Evolutionary conservation across 2,113 vertebrate species (phyloP).

Genomic region (Leptodactylus fuscus): DNA sequence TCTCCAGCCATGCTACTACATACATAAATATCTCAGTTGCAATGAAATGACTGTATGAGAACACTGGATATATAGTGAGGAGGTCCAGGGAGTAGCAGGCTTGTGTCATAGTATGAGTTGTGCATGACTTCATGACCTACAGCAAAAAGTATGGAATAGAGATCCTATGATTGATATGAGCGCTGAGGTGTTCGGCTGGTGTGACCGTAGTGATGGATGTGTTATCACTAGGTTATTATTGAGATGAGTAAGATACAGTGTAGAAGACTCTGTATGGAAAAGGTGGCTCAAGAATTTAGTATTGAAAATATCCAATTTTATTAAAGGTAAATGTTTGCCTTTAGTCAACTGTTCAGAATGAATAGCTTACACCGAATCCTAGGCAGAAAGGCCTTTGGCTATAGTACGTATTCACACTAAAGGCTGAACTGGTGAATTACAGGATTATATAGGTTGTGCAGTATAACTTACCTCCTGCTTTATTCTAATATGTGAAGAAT

Average conservation of each 20-base stretch:
- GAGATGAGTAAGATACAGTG: background rate
- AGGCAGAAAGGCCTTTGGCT: no score
- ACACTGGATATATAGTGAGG: background rate
- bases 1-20: no score
- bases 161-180: slow-evolving; percentile 40
- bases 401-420: no score
- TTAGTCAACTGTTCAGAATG: background rate
- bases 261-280: background rate
- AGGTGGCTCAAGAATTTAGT: background rate
- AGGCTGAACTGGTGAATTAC: no score
- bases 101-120: background rate
- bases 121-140: slow-evolving; percentile 26
- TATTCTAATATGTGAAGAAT: no score
- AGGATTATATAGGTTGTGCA: no score
- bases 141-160: slow-evolving; percentile 5
- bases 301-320: background rate
- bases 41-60: background rate
- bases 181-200: slow-evolving; percentile 11
- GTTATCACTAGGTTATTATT: slow-evolving; percentile 23
- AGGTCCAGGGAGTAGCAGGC: background rate
- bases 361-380: no score
- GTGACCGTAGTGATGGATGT: slow-evolving; percentile 42
- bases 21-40: background rate
- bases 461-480: no score
- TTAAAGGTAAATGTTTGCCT: background rate